Evolutionary conservation across 2,888 invertebrate species (phyloP), one percentile per base, ranked within the genome.

Genomic region (Mycalesis mineus): DNA sequence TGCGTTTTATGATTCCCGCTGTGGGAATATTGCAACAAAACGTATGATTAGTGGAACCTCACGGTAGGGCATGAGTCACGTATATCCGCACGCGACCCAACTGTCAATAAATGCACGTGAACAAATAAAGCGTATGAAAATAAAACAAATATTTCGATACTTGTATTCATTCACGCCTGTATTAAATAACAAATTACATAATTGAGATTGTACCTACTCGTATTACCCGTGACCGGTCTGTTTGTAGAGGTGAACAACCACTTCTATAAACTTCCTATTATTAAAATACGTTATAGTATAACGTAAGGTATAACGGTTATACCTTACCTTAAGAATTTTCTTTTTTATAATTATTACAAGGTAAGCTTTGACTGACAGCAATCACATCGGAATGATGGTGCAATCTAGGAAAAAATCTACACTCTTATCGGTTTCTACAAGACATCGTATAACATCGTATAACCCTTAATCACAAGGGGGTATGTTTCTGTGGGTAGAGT

Each of bases 11-110:
- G 37, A 40, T 4, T 55, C 11, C 6, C 52, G 28, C 8, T 22
- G 8, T 2, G 11, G 15, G 40, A 54, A 50, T 42, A 42, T 22
- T 40, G 41, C 51, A 40, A 14, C 52, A 54, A 33, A 55, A 54
- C 48, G 36, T 28, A 47, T 58, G 58, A 55, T 57, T 56, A 64
- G 61, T 65, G 65, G 57, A 65, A 61, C 70, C 73, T 71, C 73
- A 71, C 71, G 72, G 66, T 66, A 63, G 61, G 50, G 61, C 68
- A 72, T 74, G 75, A 75, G 70, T 78, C 79, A 80, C 79, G 77
- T 76, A 71, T 67, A 53, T 64, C 62, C 63, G 61, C 75, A 77
- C 76, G 78, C 77, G 77, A 78, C 72, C 66, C 56, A 70, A 73
- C 73, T 78, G 69, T 69, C 70, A 74, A 79, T 73, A 64, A 57